Evolutionary conservation across 2,888 invertebrate genomes (phyloP), one percentile per base, ranked within the genome.

Genomic region (Argynnis bischoffii): DNA sequence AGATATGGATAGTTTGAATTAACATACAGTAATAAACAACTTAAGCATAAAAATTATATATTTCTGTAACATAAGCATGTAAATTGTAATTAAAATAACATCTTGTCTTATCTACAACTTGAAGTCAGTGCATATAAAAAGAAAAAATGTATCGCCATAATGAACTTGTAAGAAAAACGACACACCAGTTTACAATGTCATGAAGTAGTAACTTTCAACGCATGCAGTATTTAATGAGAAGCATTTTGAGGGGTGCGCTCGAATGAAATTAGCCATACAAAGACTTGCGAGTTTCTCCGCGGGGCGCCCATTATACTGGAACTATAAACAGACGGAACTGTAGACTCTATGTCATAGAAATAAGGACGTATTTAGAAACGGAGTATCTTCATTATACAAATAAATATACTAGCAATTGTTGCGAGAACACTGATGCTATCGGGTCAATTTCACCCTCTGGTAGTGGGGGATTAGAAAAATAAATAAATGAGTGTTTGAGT

Each of bases 221-320:
- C 73, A 73, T 76, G 79, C 78, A 82, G 78, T 75, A 76, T 80
- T 75, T 85, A 86, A 86, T 86, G 83, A 84, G 84, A 75, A 78
- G 78, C 81, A 72, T 71, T 69, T 59, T 59, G 80, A 78, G 81
- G 85, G 83, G 84, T 75, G 79, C 78, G 74, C 71, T 71, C 74
- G 76, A 79, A 78, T 78, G 79, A 80, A 83, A 85, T 86, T 84
- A 85, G 78, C 80, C 76, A 77, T 77, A 86, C 85, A 86, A 87
- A 80, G 84, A 80, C 81, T 79, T 77, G 78, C 80, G 77, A 75
- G 75, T 63, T 70, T 69, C 86, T 67, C 88, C 56, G 75, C 86
- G 83, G 87, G 87, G 83, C 77, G 88, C 87, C 83, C 79, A 83
- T 86, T 86, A 84, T 76, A 76, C 61, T 57, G 54, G 26, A 53